phyloP scores from a whole-genome alignment of 2,888 invertebrate genomes.

The Rhingia rostrata region DNA sequence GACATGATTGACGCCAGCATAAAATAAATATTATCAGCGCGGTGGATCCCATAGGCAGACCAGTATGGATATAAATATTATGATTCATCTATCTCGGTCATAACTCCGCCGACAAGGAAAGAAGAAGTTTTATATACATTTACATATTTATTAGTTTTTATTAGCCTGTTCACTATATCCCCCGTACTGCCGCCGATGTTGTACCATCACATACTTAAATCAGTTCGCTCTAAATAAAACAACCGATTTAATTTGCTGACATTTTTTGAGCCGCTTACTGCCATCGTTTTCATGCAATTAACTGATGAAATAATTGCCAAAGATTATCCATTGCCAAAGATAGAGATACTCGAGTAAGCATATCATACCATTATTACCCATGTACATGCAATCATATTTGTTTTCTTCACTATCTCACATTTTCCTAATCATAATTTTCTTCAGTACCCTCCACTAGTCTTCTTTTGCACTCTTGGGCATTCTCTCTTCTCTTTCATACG shows the following conservation, averaged over 20 bases:
- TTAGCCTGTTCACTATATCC: too few species aligned
- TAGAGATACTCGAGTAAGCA: constrained; percentile 44
- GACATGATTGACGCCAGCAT: too few species aligned
- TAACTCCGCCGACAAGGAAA: too few species aligned
- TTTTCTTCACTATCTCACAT: constrained; percentile 24
- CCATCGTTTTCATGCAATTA: constrained; percentile 37
- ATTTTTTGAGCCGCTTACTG: constrained; percentile 6
- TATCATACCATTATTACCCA: constrained; percentile 10
- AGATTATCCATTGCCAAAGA: constrained; percentile 30
- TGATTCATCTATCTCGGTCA: too few species aligned
- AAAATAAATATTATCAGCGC: too few species aligned
- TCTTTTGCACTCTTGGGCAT: constrained; percentile 35
- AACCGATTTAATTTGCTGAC: neutral
- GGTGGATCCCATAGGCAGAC: too few species aligned
- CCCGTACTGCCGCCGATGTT: too few species aligned
- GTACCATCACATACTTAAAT: neutral
- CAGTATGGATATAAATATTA: too few species aligned
- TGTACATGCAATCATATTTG: constrained; percentile 8
- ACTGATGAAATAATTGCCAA: constrained; percentile 28
- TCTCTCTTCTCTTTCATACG: constrained; percentile 47
- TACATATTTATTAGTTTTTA: too few species aligned
- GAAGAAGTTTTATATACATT: too few species aligned
- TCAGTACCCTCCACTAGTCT: constrained; percentile 3
- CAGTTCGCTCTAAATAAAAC: neutral
- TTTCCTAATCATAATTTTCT: constrained; percentile 44